Evolutionary conservation across 1,140 invertebrate genomes (phyloP).

Genomic region (Achatina immaculata): DNA sequence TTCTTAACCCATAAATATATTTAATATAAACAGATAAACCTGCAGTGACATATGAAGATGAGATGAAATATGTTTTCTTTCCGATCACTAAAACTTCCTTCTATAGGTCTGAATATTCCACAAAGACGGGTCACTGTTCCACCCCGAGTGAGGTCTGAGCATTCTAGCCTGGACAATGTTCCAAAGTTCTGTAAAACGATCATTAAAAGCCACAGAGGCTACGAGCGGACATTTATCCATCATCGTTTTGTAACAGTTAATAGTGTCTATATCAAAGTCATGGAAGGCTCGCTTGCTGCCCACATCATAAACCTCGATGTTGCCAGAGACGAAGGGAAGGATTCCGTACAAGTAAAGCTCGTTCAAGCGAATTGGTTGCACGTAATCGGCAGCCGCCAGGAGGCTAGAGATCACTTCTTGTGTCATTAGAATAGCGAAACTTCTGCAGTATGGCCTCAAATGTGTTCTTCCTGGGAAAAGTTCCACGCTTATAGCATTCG

Average conservation of each 20-base stretch:
- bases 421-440: slow-evolving; percentile 47
- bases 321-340: slow-evolving; percentile 46
- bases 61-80: not conserved
- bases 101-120: slow-evolving; percentile 29
- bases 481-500: slow-evolving; percentile 39
- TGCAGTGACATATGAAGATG: not conserved
- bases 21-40: too few relatives aligned
- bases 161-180: not conserved
- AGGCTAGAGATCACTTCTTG: slow-evolving; percentile 51
- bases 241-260: slow-evolving; percentile 22
- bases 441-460: slow-evolving; percentile 51
- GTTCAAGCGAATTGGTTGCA: slow-evolving; percentile 73
- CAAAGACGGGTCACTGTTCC: not conserved
- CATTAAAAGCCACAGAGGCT: slow-evolving; percentile 14
- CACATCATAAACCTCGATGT: slow-evolving; percentile 24
- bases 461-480: slow-evolving; percentile 42
- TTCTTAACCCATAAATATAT: too few relatives aligned
- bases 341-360: slow-evolving; percentile 74
- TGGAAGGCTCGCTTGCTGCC: slow-evolving; percentile 36
- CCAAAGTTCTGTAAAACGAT: slow-evolving; percentile 23
- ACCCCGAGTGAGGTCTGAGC: not conserved
- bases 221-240: slow-evolving; percentile 13
- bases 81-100: slow-evolving; percentile 9
- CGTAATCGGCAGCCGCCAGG: slow-evolving; percentile 57
- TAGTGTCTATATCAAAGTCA: slow-evolving; percentile 23